Conservation (phyloP, 2,113 vertebrate species). For the Gnathonemus echidnorhynchus region DNA sequence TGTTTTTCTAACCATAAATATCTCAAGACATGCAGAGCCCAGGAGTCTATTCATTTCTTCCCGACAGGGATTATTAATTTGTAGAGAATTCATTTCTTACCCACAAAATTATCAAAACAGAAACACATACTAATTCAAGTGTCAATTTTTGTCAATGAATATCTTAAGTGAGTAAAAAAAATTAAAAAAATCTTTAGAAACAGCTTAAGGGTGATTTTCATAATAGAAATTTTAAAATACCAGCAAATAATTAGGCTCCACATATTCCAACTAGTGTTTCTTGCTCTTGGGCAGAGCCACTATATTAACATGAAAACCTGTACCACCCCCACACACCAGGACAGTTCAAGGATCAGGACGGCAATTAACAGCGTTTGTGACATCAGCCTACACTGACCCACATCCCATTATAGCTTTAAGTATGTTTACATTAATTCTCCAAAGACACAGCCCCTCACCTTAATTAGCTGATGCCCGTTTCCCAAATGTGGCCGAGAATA, state of each 20-base stretch:
- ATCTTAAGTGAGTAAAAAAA: background rate
- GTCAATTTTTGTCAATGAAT: background rate
- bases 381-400: conserved; percentile 64
- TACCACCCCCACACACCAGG: background rate
- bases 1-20: background rate
- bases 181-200: background rate
- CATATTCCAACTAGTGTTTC: background rate
- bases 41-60: background rate
- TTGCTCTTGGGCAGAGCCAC: background rate
- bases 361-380: conserved; percentile 30
- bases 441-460: conserved; percentile 60
- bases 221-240: background rate
- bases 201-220: background rate
- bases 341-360: background rate
- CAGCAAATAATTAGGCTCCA: background rate
- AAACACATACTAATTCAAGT: background rate
- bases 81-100: background rate
- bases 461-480: conserved; percentile 49
- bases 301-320: background rate
- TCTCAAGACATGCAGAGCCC: background rate
- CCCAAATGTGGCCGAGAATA: background rate
- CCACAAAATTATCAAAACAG: background rate
- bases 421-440: conserved; percentile 68
- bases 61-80: background rate
- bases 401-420: conserved; percentile 73